phyloP scores from a whole-genome alignment of 2,888 invertebrate genomes.

The Cantharis rufa region DNA sequence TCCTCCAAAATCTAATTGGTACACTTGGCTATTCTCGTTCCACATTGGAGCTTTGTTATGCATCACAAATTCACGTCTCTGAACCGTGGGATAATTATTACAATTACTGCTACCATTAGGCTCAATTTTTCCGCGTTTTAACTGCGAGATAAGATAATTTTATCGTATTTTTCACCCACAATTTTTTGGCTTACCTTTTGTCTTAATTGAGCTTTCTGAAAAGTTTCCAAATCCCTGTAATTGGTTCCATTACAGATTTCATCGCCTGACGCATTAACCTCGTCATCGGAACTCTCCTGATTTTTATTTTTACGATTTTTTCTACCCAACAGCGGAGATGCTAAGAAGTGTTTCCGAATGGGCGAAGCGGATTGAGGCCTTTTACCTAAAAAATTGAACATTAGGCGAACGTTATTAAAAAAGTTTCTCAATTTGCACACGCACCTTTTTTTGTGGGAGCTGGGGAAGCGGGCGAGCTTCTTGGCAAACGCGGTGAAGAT shows the following conservation, averaged over 20 bases:
- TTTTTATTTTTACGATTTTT: conserved; percentile 73
- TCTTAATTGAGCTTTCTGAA: conserved; percentile 87
- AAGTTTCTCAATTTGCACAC: not conserved
- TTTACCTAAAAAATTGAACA: conserved; percentile 53
- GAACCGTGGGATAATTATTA: conserved; percentile 55
- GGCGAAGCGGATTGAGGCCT: conserved; percentile 81
- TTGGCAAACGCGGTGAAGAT: conserved; percentile 66
- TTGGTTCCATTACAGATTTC: conserved; percentile 70
- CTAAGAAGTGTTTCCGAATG: conserved; percentile 76
- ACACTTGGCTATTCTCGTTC: conserved; percentile 99
- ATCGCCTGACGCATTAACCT: conserved; percentile 63
- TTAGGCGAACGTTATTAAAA: not conserved
- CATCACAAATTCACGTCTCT: conserved; percentile 85
- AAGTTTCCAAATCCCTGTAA: conserved; percentile 85
- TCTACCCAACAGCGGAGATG: conserved; percentile 81
- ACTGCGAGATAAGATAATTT: conserved; percentile 55
- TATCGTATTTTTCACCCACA: conserved; percentile 1
- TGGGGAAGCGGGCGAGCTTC: conserved; percentile 78
- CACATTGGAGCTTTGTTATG: conserved; percentile 91
- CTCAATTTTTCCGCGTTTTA: conserved; percentile 72
- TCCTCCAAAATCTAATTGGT: conserved; percentile 98
- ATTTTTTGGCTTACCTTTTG: conserved; percentile 71
- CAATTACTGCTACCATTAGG: conserved; percentile 56
- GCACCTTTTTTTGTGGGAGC: conserved; percentile 69
- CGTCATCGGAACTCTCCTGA: conserved; percentile 81